Conservation (phyloP, 2,888 invertebrate genomes). For the Norana najaformis region DNA sequence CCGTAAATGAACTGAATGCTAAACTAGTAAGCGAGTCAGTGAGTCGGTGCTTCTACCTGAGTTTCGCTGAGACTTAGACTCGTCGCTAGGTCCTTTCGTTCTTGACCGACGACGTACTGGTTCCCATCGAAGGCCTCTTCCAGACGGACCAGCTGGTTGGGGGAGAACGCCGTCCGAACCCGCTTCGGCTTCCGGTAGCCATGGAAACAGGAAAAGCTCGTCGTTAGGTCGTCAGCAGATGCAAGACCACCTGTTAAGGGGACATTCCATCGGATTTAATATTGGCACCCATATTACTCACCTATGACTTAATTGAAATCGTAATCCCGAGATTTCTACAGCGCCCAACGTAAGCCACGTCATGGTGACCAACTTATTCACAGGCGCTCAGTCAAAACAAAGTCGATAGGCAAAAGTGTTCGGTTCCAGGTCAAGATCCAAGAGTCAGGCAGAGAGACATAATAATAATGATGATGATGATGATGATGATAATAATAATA, state of each 20-base stretch:
- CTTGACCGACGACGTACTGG: slow-evolving; percentile 97
- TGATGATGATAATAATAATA: no score
- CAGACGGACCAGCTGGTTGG: slow-evolving; percentile 89
- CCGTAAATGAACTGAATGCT: not conserved
- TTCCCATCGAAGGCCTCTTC: slow-evolving; percentile 99
- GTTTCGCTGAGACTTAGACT: slow-evolving; percentile 92
- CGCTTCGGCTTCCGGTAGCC: slow-evolving; percentile 92
- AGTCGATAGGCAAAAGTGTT: no score
- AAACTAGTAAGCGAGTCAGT: not conserved
- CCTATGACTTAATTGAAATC: no score
- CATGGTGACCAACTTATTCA: no score
- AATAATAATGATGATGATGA: no score
- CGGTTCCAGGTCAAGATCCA: no score
- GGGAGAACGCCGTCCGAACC: slow-evolving; percentile 96
- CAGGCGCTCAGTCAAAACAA: no score
- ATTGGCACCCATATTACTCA: no score
- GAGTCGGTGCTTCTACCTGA: slow-evolving; percentile 73
- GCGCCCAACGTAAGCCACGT: no score
- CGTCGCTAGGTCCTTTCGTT: slow-evolving; percentile 93
- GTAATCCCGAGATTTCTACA: no score
- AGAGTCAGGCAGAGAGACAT: no score
- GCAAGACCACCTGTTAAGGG: not conserved
- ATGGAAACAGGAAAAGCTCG: slow-evolving; percentile 27
- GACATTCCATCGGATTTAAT: no score
- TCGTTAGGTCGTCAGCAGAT: not conserved